These are phyloP conservation scores for Dryoscopus gambensis DNA, from an alignment of 2,113 vertebrate genomes.

Conservation along the genomic window DNA sequence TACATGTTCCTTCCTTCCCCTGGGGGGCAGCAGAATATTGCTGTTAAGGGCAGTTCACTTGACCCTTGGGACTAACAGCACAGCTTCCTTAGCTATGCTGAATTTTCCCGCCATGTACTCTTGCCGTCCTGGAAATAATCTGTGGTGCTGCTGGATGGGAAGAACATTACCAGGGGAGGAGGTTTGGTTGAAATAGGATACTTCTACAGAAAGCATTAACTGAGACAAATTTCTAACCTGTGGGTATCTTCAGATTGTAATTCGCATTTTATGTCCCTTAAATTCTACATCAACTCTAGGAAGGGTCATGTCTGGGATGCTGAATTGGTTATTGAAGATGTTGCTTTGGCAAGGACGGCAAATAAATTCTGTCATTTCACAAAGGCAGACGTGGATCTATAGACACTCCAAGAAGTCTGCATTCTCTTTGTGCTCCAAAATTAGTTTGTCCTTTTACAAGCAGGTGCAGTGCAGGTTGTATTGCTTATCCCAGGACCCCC, in stretches of 20 bases:
- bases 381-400: not conserved
- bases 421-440: not conserved
- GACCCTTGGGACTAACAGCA: not conserved
- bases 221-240: not conserved
- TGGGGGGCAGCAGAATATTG: conserved; percentile 66
- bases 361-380: not conserved
- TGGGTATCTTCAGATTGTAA: not conserved
- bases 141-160: not conserved
- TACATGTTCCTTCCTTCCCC: conserved; percentile 47
- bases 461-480: not conserved
- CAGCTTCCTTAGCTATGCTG: not conserved
- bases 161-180: not conserved
- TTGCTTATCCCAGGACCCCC: not conserved
- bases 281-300: not conserved
- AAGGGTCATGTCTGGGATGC: not conserved
- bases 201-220: not conserved
- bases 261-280: not conserved
- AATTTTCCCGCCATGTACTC: not conserved
- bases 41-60: conserved; percentile 23
- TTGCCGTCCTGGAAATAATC: not conserved
- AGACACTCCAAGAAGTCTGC: not conserved
- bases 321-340: not conserved
- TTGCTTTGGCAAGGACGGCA: not conserved
- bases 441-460: not conserved
- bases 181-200: not conserved